phyloP scores from a whole-genome alignment of 2,113 vertebrate genomes.

The Poeciliopsis occidentalis region DNA sequence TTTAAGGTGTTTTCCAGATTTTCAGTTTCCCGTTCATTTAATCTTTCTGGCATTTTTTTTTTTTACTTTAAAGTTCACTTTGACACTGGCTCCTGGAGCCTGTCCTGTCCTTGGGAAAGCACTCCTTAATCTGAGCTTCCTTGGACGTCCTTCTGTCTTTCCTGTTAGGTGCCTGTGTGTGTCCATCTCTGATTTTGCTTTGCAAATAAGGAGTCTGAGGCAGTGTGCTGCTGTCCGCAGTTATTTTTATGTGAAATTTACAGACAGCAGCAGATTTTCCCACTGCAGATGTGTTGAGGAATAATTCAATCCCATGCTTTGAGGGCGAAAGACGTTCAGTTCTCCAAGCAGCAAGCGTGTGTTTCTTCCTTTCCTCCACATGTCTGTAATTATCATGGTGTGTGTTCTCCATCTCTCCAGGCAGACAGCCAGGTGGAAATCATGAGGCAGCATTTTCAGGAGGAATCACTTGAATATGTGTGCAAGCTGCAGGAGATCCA shows the following conservation, averaged over 20 bases:
- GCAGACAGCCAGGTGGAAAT: constrained; percentile 91
- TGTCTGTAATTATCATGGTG: constrained; percentile 35
- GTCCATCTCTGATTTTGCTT: too few relatives aligned
- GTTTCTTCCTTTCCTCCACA: constrained; percentile 14
- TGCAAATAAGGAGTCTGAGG: not conserved
- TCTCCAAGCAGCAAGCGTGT: constrained; percentile 12
- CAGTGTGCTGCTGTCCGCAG: not conserved
- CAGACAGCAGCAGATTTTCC: not conserved
- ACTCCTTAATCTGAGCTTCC: not conserved
- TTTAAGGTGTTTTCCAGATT: too few relatives aligned
- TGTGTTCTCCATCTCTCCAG: constrained; percentile 72
- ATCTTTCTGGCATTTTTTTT: not conserved
- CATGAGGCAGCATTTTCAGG: constrained; percentile 92
- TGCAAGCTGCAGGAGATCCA: constrained; percentile 98
- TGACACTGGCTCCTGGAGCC: constrained; percentile 1
- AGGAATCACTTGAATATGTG: constrained; percentile 93
- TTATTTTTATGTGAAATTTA: not conserved
- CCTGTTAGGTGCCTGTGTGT: not conserved
- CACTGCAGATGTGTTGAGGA: not conserved
- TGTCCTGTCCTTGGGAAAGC: constrained; percentile 1
- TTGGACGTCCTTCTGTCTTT: not conserved
- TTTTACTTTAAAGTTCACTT: constrained; percentile 11
- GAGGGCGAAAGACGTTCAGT: not conserved
- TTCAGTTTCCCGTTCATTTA: too few relatives aligned
- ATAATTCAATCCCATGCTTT: constrained; percentile 6